These are phyloP conservation scores for Hippolais icterina DNA, from an alignment of 2,113 vertebrate species.

Conservation along the genomic window DNA sequence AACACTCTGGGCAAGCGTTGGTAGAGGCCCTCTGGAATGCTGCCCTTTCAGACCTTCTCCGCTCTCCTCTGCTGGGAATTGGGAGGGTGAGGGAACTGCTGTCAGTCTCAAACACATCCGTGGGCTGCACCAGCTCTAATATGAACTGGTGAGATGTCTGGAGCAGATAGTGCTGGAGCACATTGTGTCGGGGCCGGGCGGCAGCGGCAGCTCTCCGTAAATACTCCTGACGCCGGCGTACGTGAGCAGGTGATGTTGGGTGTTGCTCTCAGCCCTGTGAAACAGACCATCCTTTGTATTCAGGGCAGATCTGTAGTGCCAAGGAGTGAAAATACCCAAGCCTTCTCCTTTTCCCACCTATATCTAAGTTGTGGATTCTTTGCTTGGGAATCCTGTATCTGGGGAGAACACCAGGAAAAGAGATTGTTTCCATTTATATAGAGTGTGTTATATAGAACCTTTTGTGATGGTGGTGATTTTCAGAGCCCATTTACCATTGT, in stretches of 20 bases:
- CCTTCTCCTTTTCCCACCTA: neutral
- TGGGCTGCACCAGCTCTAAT: neutral
- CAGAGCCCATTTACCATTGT: neutral
- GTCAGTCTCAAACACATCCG: neutral
- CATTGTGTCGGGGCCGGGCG: neutral
- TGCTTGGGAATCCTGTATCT: neutral
- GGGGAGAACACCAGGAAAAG: neutral
- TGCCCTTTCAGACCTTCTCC: rapidly evolving
- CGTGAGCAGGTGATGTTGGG: neutral
- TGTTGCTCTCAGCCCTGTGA: neutral
- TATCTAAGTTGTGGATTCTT: neutral
- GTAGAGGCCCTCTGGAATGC: rapidly evolving
- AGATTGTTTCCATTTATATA: rapidly evolving
- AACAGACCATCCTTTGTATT: neutral
- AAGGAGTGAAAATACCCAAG: neutral
- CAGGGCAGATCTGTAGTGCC: neutral
- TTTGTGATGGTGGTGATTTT: neutral
- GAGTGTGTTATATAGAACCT: neutral
- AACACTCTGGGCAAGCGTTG: rapidly evolving
- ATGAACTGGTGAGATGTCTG: slow-evolving; percentile 8
- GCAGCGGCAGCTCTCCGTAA: rapidly evolving
- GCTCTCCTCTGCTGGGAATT: neutral
- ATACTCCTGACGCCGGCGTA: neutral
- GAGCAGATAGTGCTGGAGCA: slow-evolving; percentile 34
- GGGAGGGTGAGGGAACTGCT: neutral